phyloP scores from a whole-genome alignment of 2,888 invertebrate species.

The Quadroppia sp. region DNA sequence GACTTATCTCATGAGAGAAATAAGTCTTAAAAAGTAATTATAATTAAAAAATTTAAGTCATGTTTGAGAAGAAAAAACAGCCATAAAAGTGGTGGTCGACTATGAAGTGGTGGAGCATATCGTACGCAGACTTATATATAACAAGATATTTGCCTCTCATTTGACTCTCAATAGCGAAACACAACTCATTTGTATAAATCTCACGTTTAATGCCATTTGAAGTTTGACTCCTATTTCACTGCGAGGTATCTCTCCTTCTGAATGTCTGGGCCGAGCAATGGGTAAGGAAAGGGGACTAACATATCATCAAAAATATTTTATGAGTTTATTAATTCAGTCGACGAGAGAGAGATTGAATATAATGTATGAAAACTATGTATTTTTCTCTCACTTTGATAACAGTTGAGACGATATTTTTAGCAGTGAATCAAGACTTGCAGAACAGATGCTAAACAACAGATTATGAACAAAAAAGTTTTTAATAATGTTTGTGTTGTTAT shows the following conservation, averaged over 20 bases:
- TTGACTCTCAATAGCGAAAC: not conserved
- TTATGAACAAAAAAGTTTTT: not conserved
- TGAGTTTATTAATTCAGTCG: constrained; percentile 33
- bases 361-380: too few relatives aligned
- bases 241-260: constrained; percentile 19
- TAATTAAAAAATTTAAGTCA: too few relatives aligned
- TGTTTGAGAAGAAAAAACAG: not conserved
- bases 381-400: too few relatives aligned
- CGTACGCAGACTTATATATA: too few relatives aligned
- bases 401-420: not conserved
- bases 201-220: constrained; percentile 19
- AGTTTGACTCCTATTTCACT: too few relatives aligned
- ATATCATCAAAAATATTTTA: constrained; percentile 11
- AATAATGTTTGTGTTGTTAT: not conserved
- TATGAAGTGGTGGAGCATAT: not conserved
- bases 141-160: not conserved
- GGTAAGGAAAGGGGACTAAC: not conserved
- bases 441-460: not conserved
- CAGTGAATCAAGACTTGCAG: not conserved
- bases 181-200: constrained; percentile 23
- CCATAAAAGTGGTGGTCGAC: not conserved
- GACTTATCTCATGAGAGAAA: too few relatives aligned
- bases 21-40: too few relatives aligned
- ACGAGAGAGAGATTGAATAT: not conserved
- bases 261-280: not conserved